Conservation (phyloP, 2,113 vertebrate species). For the Melozone crissalis region DNA sequence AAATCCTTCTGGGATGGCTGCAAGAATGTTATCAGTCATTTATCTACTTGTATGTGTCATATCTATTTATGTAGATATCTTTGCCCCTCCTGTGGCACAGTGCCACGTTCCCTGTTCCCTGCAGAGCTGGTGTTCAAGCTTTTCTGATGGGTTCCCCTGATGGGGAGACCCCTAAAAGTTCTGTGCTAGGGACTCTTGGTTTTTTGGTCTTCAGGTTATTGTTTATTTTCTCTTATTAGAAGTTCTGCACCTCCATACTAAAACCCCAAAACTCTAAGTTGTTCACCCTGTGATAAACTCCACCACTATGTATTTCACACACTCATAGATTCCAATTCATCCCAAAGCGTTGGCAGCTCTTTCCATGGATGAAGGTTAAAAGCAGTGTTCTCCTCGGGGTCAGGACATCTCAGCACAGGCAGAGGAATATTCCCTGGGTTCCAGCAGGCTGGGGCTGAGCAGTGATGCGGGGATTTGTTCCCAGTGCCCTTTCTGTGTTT, state of each 20-base stretch:
- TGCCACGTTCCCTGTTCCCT: fast-evolving
- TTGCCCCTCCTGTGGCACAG: fast-evolving
- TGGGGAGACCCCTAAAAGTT: neutral
- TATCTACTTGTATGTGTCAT: too few relatives aligned
- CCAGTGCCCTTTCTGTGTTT: fast-evolving
- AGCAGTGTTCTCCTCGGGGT: neutral
- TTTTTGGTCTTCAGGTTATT: neutral
- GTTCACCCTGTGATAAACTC: neutral
- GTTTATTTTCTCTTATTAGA: neutral
- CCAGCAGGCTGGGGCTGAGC: neutral
- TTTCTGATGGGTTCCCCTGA: neutral
- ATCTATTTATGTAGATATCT: too few relatives aligned
- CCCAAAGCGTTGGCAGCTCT: neutral
- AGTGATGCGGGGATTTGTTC: fast-evolving
- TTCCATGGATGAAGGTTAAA: neutral
- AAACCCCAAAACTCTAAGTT: neutral
- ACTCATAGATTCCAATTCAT: neutral
- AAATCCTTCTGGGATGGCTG: too few relatives aligned
- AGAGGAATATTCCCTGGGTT: neutral
- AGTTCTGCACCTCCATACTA: neutral
- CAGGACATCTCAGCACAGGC: neutral
- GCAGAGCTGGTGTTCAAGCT: neutral
- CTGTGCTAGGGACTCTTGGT: neutral
- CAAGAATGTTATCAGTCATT: too few relatives aligned
- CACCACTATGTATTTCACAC: neutral